Evolutionary conservation across 2,797 vertebrate genomes (phyloP).

Genomic region (Thamnophis elegans): DNA sequence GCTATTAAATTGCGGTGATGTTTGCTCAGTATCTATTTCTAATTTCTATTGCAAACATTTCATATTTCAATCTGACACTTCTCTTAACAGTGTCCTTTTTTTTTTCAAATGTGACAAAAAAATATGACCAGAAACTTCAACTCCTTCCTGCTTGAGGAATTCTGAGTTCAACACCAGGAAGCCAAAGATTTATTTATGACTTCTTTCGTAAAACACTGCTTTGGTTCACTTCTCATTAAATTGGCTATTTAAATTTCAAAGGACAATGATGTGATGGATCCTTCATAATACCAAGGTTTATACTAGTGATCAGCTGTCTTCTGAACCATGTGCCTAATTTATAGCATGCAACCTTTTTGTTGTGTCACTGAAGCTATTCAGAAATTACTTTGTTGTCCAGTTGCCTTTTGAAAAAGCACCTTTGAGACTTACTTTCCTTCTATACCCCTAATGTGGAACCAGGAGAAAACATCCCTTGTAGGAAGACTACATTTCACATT

Average conservation of each 20-base stretch:
- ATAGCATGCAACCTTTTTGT: background rate
- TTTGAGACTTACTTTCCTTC: background rate
- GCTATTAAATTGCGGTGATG: background rate
- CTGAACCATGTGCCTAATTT: background rate
- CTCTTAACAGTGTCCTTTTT: constrained; percentile 11
- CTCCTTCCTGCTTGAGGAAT: constrained; percentile 3
- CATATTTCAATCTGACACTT: constrained; percentile 30
- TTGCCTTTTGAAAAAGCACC: no score
- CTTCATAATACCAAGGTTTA: constrained; percentile 1
- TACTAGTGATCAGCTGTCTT: background rate
- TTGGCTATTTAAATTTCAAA: constrained; percentile 12
- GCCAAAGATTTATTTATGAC: constrained; percentile 20
- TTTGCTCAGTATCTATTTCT: constrained; percentile 13
- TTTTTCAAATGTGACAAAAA: background rate
- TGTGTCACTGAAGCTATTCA: background rate
- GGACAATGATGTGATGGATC: background rate
- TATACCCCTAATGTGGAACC: background rate
- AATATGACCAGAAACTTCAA: constrained; percentile 22
- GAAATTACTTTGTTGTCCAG: background rate
- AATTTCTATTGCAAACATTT: constrained; percentile 22
- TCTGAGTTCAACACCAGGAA: constrained; percentile 4
- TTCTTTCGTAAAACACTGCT: constrained; percentile 3
- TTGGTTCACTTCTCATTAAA: constrained; percentile 21
- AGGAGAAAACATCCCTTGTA: background rate
- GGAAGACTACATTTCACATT: background rate